These are phyloP conservation scores for Catostomus latipinnis DNA, from an alignment of 2,797 vertebrate species.

Conservation along the genomic window DNA sequence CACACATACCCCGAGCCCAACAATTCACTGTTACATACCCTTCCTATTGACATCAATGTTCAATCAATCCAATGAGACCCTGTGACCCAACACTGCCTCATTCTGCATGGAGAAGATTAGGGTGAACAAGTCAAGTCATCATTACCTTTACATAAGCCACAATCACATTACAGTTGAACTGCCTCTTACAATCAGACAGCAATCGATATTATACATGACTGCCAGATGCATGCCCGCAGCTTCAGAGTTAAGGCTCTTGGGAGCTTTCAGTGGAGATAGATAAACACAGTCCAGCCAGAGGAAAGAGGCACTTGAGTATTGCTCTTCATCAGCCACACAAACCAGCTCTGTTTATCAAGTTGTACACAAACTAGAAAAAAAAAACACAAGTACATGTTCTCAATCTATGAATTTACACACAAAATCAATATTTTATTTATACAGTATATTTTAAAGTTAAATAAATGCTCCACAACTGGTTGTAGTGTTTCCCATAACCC, in stretches of 20 bases:
- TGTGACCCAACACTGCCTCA: slow-evolving; percentile 34
- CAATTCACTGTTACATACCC: slow-evolving; percentile 29
- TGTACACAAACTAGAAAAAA: slow-evolving; percentile 1
- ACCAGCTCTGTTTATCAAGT: slow-evolving; percentile 10
- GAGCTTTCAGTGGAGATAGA: slow-evolving; percentile 39
- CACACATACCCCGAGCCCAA: slow-evolving; percentile 8
- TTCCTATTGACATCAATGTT: slow-evolving; percentile 43
- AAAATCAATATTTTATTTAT: background rate
- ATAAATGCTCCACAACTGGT: background rate
- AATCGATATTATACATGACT: slow-evolving; percentile 39
- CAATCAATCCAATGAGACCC: slow-evolving; percentile 38
- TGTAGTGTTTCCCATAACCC: background rate
- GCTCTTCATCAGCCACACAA: slow-evolving; percentile 22
- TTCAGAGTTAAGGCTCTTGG: slow-evolving; percentile 22
- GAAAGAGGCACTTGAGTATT: slow-evolving; percentile 28
- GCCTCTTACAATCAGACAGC: slow-evolving; percentile 31
- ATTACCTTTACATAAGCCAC: slow-evolving; percentile 51
- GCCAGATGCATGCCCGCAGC: slow-evolving; percentile 24
- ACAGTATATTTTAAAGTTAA: background rate
- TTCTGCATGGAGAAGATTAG: slow-evolving; percentile 41
- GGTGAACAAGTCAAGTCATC: slow-evolving; percentile 41
- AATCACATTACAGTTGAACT: slow-evolving; percentile 46
- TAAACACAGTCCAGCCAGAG: slow-evolving; percentile 39
- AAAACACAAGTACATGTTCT: background rate
- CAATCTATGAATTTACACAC: background rate